Base-by-base conservation (phyloP, 1,140 invertebrate genomes). In the Lamellibrachia luymesi region DNA sequence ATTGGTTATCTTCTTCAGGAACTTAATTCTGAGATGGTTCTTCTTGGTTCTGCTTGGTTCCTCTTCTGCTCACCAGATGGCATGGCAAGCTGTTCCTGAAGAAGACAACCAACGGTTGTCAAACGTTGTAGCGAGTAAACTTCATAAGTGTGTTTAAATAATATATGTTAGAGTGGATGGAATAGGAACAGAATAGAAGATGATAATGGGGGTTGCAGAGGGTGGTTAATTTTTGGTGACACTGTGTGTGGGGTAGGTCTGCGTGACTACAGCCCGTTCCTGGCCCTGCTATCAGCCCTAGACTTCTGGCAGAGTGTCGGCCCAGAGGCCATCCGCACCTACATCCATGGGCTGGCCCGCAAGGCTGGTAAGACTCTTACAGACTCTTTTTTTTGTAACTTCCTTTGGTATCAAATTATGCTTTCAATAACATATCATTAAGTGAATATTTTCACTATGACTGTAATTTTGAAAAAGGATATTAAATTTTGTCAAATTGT, bases 231-330 rank as follows among this genome's bases (percentile, higher is more conserved):
- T 22, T 7, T 91, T 10, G 93, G 25, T 93, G 22, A 7, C 13
- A 50, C 89, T 94, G 50, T 93, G 50, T 92, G 51, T 91, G 93
- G 94, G 94, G 25, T 92, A 96, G 96, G 96, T 92, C 93, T 96
- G 22, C 95, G 95, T 93, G 95, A 96, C 92, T 96, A 96, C 94
- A 95, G 95, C 92, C 94, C 95, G 4, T 95, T 95, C 91, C 92
- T 96, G 22, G 94, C 96, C 50, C 91, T 96, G 38, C 95, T 95
- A 92, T 95, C 95, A 25, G 94, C 95, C 4, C 92, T 96, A 22
- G 95, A 96, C 91, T 95, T 96, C 91, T 96, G 96, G 96, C 92
- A 95, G 50, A 80, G 92, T 25, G 52, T 95, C 51, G 95, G 95
- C 22, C 90, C 90, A 27, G 93, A 94, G 7, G 94, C 92, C 25